Conservation (phyloP, 2,888 invertebrate genomes). For the Autographa pulchrina region DNA sequence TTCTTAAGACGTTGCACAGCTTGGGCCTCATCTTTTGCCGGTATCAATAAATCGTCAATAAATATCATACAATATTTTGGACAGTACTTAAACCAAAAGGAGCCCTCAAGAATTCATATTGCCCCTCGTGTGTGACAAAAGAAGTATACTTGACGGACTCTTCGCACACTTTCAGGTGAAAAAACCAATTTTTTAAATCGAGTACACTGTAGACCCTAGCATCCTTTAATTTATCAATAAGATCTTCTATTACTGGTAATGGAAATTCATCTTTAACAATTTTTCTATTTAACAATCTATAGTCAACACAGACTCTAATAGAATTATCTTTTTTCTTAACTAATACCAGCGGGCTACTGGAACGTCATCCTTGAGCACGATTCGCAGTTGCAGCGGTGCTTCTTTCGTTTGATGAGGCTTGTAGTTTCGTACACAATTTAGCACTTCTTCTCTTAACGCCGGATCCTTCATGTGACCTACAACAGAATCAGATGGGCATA, state of each 20-base stretch:
- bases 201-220: conserved; percentile 48
- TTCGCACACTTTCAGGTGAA: conserved; percentile 65
- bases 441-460: too few species aligned
- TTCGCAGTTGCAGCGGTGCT: too few species aligned
- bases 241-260: conserved; percentile 70
- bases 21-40: conserved; percentile 31
- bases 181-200: conserved; percentile 71
- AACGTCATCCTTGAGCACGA: too few species aligned
- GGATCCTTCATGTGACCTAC: too few species aligned
- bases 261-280: conserved; percentile 60
- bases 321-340: conserved; percentile 15
- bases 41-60: conserved; percentile 57
- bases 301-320: conserved; percentile 70
- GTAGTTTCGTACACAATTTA: too few species aligned
- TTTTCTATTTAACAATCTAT: conserved; percentile 34
- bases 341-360: conserved; percentile 21
- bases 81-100: conserved; percentile 36
- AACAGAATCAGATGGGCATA: too few species aligned
- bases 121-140: conserved; percentile 63
- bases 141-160: conserved; percentile 66
- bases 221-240: conserved; percentile 69
- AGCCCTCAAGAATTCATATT: conserved; percentile 71
- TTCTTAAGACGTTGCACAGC: conserved; percentile 26
- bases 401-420: too few species aligned
- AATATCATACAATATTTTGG: conserved; percentile 15